These are phyloP conservation scores for Varroa destructor DNA, from an alignment of 1,140 invertebrate species.

Conservation along the genomic window DNA sequence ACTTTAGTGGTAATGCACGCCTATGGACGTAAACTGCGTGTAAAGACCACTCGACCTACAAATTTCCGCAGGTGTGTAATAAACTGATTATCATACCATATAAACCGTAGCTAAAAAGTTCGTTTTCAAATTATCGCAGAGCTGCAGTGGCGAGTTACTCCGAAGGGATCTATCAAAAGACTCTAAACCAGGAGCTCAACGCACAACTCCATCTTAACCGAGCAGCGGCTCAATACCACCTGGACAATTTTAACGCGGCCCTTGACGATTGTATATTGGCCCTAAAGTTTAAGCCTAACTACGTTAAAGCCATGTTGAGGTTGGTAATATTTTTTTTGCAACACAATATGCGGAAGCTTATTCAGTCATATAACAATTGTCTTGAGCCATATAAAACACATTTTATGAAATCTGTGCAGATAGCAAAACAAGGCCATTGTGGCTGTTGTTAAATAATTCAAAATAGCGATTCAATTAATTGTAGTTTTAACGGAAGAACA, in stretches of 20 bases:
- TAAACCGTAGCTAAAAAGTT: too few species aligned
- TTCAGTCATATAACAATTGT: not conserved
- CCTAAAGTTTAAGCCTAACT: constrained; percentile 57
- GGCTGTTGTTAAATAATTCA: not conserved
- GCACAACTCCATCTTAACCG: constrained; percentile 78
- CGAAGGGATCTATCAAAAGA: constrained; percentile 68
- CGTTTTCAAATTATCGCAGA: not conserved
- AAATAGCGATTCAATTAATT: too few species aligned
- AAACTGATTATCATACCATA: too few species aligned
- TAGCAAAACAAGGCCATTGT: not conserved
- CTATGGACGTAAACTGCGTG: too few species aligned
- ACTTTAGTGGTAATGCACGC: too few species aligned
- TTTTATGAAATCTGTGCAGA: constrained; percentile 3
- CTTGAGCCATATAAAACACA: not conserved
- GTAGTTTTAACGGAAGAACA: too few species aligned
- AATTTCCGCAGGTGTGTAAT: too few species aligned
- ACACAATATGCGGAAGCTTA: constrained; percentile 7
- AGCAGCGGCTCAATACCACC: constrained; percentile 67
- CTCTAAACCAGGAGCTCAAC: constrained; percentile 57
- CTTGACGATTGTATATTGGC: constrained; percentile 61
- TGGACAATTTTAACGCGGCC: constrained; percentile 52
- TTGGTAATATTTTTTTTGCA: constrained; percentile 34
- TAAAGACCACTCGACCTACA: too few species aligned
- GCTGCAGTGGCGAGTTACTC: constrained; percentile 67
- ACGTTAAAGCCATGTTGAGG: constrained; percentile 62